phyloP scores from a whole-genome alignment of 2,113 vertebrate species.

The Neotoma lepida region DNA sequence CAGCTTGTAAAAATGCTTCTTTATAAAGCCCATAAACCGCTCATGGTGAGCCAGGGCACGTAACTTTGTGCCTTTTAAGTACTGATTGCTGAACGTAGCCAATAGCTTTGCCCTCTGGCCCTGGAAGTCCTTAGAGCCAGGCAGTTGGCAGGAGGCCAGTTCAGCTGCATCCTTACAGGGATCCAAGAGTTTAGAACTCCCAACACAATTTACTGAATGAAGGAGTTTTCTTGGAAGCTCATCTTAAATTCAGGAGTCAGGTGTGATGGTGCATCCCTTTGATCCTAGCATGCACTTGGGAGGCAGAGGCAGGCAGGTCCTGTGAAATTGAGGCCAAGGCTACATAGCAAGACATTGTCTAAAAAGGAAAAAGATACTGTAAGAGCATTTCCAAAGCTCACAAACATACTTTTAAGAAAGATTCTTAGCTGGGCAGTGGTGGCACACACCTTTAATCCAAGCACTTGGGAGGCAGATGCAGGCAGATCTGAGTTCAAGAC shows the following conservation, averaged over 20 bases:
- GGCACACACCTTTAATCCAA: not conserved
- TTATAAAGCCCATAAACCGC: conserved; percentile 32
- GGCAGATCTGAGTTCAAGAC: not conserved
- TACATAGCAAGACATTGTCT: not conserved
- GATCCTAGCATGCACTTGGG: not conserved
- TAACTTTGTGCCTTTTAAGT: conserved; percentile 4
- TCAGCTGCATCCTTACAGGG: not conserved
- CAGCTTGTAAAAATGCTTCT: conserved; percentile 19
- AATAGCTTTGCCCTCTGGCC: not conserved
- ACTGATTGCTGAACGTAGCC: not conserved
- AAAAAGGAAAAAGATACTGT: not conserved
- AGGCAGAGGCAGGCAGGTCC: not conserved
- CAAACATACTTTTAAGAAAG: not conserved
- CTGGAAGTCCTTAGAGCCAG: not conserved
- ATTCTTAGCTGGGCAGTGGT: not conserved
- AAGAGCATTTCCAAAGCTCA: not conserved
- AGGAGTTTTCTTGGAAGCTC: conserved; percentile 24
- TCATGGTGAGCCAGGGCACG: not conserved
- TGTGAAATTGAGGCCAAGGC: not conserved
- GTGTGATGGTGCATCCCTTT: not conserved
- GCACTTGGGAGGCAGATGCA: not conserved
- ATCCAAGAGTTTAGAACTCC: not conserved
- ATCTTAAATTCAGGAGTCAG: not conserved
- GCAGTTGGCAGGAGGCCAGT: not conserved
- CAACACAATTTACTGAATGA: not conserved